Base-by-base conservation (phyloP, 2,888 invertebrate species). In the Brachycybe producta region DNA sequence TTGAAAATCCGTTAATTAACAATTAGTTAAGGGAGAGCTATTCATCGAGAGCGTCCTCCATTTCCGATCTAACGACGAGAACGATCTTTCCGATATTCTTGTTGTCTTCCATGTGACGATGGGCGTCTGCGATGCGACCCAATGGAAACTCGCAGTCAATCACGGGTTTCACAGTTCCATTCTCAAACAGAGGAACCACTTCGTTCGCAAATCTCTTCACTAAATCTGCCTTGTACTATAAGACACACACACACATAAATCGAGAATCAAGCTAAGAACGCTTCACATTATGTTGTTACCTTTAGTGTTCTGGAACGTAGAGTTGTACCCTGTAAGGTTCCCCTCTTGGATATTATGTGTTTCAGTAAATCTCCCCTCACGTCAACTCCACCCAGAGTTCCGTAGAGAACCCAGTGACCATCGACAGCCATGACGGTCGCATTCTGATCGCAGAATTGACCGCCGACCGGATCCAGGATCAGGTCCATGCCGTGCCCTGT, bases 391-490 rank as follows among this genome's bases (percentile, higher is more conserved):
- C 67, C 66, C 54, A 68, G 35, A 1, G 63, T 53, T 13, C 68
- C 67, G 59, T 65, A 68, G 1, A 65, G 50, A 15, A 68, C 60
- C 68, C 68, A 68, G 41, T 62, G 57, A 11, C 66, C 67, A 48
- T 68, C 68, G 23, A 58, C 40, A 3, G 60, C 60, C 5, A 67
- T 53, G 17, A 54, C 55, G 7, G 62, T 61, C 11, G 60, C 51
- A 54, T 68, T 68, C 40, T 65, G 59, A 27, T 65, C 60, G 57
- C 63, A 67, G 54, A 61, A 65, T n/a, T 63, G 62, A 4, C 60
- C 65, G 1, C 67, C 68, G 32, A 68, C 61, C 61, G 67, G 67
- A 54, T 68, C 68, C 47, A 69, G 57, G n/a, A 68, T 61, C 15
- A 68, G 45, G 53, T 65, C 60, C 5, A 62, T 67, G 19, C 68